Conservation (phyloP, 2,113 vertebrate species). For the Ctenodactylus gundi region DNA sequence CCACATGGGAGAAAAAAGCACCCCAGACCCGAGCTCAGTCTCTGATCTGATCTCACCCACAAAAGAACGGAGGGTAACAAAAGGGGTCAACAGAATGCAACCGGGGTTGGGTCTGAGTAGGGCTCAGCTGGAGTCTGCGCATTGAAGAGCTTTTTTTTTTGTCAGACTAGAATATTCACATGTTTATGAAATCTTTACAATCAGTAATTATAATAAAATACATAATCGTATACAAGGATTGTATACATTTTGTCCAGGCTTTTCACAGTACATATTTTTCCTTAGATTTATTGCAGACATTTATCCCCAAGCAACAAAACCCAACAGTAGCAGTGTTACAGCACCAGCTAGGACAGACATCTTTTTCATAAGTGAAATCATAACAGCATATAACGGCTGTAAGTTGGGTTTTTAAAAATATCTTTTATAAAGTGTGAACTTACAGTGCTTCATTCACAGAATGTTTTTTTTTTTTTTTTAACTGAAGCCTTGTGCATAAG, state of each 20-base stretch:
- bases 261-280: slow-evolving; percentile 87
- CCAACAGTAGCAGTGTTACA: slow-evolving; percentile 83
- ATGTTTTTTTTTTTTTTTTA: slow-evolving; percentile 81
- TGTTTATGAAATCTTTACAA: slow-evolving; percentile 92
- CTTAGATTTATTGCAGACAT: slow-evolving; percentile 84
- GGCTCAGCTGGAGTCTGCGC: too few relatives aligned
- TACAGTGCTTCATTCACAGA: slow-evolving; percentile 88
- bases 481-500: slow-evolving; percentile 81
- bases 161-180: slow-evolving; percentile 87
- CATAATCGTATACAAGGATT: slow-evolving; percentile 88
- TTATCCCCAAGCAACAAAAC: slow-evolving; percentile 83
- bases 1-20: too few relatives aligned
- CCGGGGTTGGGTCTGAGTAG: too few relatives aligned
- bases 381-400: slow-evolving; percentile 89
- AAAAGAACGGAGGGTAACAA: too few relatives aligned
- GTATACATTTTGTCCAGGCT: slow-evolving; percentile 90
- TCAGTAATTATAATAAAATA: slow-evolving; percentile 90
- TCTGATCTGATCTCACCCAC: too few relatives aligned
- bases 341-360: slow-evolving; percentile 85
- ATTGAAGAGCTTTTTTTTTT: too few relatives aligned
- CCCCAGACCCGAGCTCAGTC: too few relatives aligned
- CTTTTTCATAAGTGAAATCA: slow-evolving; percentile 84
- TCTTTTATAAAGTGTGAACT: slow-evolving; percentile 86
- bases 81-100: too few relatives aligned
- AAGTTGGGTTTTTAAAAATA: slow-evolving; percentile 85